Evolutionary conservation across 2,113 vertebrate genomes (phyloP).

Genomic region (Prolemur simus): DNA sequence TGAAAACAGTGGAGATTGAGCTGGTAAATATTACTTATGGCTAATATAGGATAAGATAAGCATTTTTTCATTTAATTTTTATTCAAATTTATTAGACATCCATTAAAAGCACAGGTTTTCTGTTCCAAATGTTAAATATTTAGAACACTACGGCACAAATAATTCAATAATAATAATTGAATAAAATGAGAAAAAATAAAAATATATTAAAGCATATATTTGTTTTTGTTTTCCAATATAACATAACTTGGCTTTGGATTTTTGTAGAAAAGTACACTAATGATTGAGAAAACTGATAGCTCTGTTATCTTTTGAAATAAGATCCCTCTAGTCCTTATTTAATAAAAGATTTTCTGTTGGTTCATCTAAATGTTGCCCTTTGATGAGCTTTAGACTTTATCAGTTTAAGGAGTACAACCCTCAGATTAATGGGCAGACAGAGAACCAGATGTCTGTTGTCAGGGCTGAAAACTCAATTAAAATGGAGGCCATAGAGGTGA

Average conservation of each 20-base stretch:
- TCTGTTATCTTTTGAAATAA: conserved; percentile 38
- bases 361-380: conserved; percentile 64
- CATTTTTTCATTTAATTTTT: background rate
- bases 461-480: conserved; percentile 66
- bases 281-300: conserved; percentile 15
- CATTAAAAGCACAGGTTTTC: background rate
- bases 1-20: background rate
- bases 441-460: conserved; percentile 51
- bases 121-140: background rate
- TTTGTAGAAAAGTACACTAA: conserved; percentile 9
- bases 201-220: background rate
- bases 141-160: background rate
- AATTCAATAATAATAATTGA: background rate
- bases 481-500: conserved; percentile 33
- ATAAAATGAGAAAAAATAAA: background rate
- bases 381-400: conserved; percentile 36
- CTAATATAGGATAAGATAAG: background rate
- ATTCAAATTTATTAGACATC: background rate
- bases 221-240: background rate
- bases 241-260: background rate
- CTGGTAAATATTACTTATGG: background rate
- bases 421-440: conserved; percentile 51
- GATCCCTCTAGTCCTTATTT: conserved; percentile 18
- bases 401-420: conserved; percentile 35
- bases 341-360: conserved; percentile 46